phyloP scores from a whole-genome alignment of 2,888 invertebrate species.

The Thyatira batis region DNA sequence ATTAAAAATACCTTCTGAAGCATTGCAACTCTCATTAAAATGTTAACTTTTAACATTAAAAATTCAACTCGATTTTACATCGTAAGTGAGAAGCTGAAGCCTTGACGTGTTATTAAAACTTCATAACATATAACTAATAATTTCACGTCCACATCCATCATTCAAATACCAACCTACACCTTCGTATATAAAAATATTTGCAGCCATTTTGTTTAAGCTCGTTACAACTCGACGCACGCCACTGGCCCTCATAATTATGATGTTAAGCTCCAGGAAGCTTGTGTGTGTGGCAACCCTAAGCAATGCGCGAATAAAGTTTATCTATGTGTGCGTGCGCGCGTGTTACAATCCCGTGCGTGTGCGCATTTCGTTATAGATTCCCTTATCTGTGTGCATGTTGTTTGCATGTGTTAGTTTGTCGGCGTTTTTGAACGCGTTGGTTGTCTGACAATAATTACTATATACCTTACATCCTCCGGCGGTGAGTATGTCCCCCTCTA shows the following conservation, averaged over 20 bases:
- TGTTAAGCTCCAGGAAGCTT: conserved; percentile 41
- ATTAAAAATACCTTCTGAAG: not conserved
- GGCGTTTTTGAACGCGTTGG: conserved; percentile 74
- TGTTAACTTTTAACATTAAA: not conserved
- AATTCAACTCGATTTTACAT: not conserved
- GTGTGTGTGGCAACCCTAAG: conserved; percentile 49
- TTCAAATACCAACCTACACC: conserved; percentile 55
- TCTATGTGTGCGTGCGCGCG: conserved; percentile 32
- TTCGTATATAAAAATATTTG: conserved; percentile 60
- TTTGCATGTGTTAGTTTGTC: conserved; percentile 57
- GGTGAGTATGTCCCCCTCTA: conserved; percentile 23
- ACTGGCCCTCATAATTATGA: conserved; percentile 78
- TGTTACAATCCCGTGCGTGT: conserved; percentile 24
- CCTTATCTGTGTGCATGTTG: conserved; percentile 23
- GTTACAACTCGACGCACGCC: conserved; percentile 80
- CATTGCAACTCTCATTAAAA: not conserved
- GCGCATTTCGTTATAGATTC: conserved; percentile 23
- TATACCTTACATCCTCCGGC: conserved; percentile 76
- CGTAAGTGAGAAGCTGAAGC: conserved; percentile 4
- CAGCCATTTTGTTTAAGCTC: conserved; percentile 80
- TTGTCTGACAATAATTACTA: conserved; percentile 79
- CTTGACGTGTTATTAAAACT: conserved; percentile 2
- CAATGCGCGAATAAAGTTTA: conserved; percentile 54
- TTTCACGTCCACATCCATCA: conserved; percentile 46
- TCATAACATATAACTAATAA: conserved; percentile 36